These are phyloP conservation scores for Oxytorus armatus DNA, from an alignment of 2,888 invertebrate genomes.

Conservation along the genomic window DNA sequence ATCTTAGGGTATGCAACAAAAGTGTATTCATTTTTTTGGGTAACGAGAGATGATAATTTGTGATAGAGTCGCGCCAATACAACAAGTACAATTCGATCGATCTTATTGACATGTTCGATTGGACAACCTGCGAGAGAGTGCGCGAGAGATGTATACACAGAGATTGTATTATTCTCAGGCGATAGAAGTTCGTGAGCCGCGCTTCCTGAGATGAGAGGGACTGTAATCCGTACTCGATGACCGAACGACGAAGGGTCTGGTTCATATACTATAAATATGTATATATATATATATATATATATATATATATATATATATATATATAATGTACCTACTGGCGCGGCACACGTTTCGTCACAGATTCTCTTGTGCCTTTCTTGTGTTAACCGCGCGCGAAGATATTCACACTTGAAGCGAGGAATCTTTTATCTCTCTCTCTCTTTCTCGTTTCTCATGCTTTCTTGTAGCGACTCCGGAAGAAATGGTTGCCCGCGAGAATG, in stretches of 20 bases:
- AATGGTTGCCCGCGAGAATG: constrained; percentile 39
- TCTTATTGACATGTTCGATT: constrained; percentile 29
- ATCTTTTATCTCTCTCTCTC: constrained; percentile 12
- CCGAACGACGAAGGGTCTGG: constrained; percentile 53
- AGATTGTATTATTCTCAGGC: constrained; percentile 50
- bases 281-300: constrained; percentile 1
- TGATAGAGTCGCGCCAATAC: not conserved
- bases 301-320: constrained; percentile 3
- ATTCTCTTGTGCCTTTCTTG: constrained; percentile 49
- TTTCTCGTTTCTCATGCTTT: constrained; percentile 21
- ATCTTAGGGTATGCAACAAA: too few relatives aligned
- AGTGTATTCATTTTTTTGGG: too few relatives aligned
- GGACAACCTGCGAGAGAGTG: constrained; percentile 12
- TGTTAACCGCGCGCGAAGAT: constrained; percentile 45
- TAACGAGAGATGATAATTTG: not conserved
- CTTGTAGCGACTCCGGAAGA: constrained; percentile 41
- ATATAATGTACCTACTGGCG: constrained; percentile 33
- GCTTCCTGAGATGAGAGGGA: constrained; percentile 38
- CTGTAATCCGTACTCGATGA: constrained; percentile 63
- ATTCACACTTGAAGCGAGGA: constrained; percentile 58
- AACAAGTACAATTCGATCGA: constrained; percentile 14
- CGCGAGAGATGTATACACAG: constrained; percentile 16
- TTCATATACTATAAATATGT: constrained; percentile 8
- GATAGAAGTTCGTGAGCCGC: constrained; percentile 51
- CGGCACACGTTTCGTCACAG: constrained; percentile 64